Base-by-base conservation (phyloP, 2,113 vertebrate species). In the Pogona vitticeps region DNA sequence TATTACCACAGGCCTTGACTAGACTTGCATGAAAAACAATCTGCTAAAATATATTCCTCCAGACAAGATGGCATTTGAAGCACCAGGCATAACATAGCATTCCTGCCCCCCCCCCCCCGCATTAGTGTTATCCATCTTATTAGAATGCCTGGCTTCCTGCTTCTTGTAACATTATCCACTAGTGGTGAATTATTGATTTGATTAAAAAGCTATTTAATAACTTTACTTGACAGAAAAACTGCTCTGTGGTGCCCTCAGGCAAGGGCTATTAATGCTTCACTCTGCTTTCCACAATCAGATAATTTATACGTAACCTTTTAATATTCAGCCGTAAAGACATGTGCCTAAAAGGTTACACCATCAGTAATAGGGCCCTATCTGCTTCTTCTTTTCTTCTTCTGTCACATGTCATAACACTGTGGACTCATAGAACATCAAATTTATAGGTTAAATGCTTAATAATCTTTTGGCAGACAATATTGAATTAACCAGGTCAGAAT, bases 121-220 rank as follows among this genome's bases (percentile, higher is more conserved):
- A 12, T 78, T 84, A 71, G 84, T 72, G 65, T 93, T 88, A 91
- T 91, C 92, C 87, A 70, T 59, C 2, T 80, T 83, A 14, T 33
- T 17, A 6, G 58, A 81, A 56, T 58, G 86, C 79, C 83, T 79
- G 82, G 0, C 90, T 92, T 85, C 89, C 84, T 90, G 79, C 88
- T 26, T 0, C 28, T 72, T 78, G n/a, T 80, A 90, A 90, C 68
- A 89, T 88, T 88, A 86, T 89, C 88, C 40, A 14, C 76, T 9
- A 0, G 40, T 36, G 0, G 0, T 93, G 82, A 93, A 91, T 94
- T 85, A 91, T 92, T 92, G 83, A 92, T 89, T 94, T 94, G 87
- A 95, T 95, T 95, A 93, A 94, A 95, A 94, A 79, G 23, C 81
- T 92, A 89, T 88, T 94, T 92, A 89, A 86, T 90, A 90, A 89